Conservation (phyloP, 2,797 vertebrate genomes). For the Phrynocephalus guinanensis region DNA sequence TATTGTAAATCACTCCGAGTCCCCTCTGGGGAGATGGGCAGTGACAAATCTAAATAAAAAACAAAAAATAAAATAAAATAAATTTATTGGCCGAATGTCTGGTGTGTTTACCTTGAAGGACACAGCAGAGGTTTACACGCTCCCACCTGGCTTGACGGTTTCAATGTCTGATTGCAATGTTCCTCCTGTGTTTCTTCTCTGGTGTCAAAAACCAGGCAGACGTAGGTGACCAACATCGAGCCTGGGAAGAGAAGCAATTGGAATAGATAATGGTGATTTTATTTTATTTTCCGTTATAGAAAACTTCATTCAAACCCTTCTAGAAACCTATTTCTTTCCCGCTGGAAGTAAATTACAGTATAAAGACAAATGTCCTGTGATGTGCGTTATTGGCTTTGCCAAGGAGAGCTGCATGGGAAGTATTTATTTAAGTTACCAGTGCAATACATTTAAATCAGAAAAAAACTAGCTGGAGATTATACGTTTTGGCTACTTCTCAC, state of each 20-base stretch:
- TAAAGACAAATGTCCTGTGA: not conserved
- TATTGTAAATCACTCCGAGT: too few relatives aligned
- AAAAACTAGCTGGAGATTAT: not conserved
- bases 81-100: not conserved
- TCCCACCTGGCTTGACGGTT: constrained; percentile 81
- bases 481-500: not conserved
- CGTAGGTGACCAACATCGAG: constrained; percentile 81
- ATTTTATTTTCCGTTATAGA: too few relatives aligned
- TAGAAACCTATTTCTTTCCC: not conserved
- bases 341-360: not conserved
- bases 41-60: too few relatives aligned
- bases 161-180: constrained; percentile 83
- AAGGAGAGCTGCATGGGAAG: not conserved
- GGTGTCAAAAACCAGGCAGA: constrained; percentile 86
- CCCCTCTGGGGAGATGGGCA: too few relatives aligned
- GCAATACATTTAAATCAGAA: not conserved
- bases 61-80: too few relatives aligned
- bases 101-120: constrained; percentile 79
- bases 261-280: not conserved
- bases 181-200: constrained; percentile 79
- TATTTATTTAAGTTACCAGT: not conserved
- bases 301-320: not conserved
- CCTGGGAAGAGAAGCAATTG: constrained; percentile 74
- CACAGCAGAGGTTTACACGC: constrained; percentile 82
- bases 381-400: not conserved